phyloP scores from a whole-genome alignment of 2,888 invertebrate genomes.

The Lacanobia oleracea region DNA sequence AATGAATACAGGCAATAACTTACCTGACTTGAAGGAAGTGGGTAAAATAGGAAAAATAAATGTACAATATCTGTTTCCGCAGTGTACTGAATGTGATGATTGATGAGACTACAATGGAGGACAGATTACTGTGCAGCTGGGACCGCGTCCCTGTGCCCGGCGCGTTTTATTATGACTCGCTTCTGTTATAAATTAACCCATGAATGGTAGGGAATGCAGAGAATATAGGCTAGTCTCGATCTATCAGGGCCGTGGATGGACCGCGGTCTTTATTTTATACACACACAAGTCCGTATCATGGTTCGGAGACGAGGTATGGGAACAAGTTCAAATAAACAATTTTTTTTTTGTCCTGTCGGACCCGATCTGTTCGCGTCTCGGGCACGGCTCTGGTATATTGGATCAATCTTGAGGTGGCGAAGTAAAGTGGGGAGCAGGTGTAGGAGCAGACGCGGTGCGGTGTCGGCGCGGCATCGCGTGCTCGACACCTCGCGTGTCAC shows the following conservation, averaged over 20 bases:
- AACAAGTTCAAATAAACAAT: too few relatives aligned
- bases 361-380: too few relatives aligned
- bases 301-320: too few relatives aligned
- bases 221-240: not conserved
- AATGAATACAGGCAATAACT: conserved; percentile 35
- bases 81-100: conserved; percentile 66
- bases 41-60: conserved; percentile 54
- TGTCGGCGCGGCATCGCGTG: conserved; percentile 57
- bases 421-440: not conserved
- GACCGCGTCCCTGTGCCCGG: conserved; percentile 25
- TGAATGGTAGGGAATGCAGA: not conserved
- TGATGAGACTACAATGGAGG: conserved; percentile 56
- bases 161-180: conserved; percentile 23
- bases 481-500: conserved; percentile 63
- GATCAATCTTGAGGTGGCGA: too few relatives aligned
- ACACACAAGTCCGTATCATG: too few relatives aligned
- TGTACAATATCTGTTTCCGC: conserved; percentile 64
- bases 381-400: too few relatives aligned
- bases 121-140: conserved; percentile 60
- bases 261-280: too few relatives aligned
- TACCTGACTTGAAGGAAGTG: conserved; percentile 31
- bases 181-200: conserved; percentile 24
- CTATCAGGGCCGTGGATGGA: too few relatives aligned
- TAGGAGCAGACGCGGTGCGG: not conserved
- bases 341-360: too few relatives aligned